A percentile compares a stretch with the other conserved stretches of the same genome.
Conservation (phyloP, 2,888 invertebrate genomes). For the Empis stercorea region DNA sequence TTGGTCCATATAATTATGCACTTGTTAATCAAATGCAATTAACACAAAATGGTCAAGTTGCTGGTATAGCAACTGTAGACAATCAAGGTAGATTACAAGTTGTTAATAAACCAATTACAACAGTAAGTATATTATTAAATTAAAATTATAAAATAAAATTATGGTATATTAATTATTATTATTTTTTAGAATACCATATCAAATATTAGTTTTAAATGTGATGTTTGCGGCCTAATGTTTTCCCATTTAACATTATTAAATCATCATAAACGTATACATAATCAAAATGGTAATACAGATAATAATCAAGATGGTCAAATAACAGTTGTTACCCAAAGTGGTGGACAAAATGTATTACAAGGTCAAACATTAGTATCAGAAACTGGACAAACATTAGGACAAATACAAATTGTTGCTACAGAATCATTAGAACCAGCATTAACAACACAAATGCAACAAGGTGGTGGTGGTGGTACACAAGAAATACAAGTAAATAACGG, state of each 20-base stretch:
- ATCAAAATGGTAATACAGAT: conserved; percentile 44
- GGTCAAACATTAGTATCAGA: conserved; percentile 34
- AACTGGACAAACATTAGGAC: conserved; percentile 36
- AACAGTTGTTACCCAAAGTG: conserved; percentile 41
- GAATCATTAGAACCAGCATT: conserved; percentile 33
- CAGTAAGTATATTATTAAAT: conserved; percentile 20
- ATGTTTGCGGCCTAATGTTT: conserved; percentile 76
- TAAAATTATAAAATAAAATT: no score
- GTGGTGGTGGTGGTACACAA: no score
- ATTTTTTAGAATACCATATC: conserved; percentile 54
- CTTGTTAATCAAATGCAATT: conserved; percentile 77
- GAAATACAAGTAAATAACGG: conserved; percentile 31
- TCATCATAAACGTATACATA: conserved; percentile 73
- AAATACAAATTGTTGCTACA: conserved; percentile 47
- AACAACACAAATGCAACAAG: conserved; percentile 16
- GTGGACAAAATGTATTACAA: conserved; percentile 28
- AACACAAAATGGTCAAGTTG: conserved; percentile 41
- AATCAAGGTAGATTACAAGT: conserved; percentile 35
- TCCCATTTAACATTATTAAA: conserved; percentile 69
- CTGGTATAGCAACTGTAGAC: conserved; percentile 34
- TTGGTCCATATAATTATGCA: conserved; percentile 63
- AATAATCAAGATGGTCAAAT: conserved; percentile 39
- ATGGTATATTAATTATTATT: neutral
- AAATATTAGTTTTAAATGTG: conserved; percentile 78
- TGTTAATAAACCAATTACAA: conserved; percentile 35